Percentiles rank a stretch among this genome's conserved stretches.
These are phyloP conservation scores for Aphidius colemani DNA, from an alignment of 2,888 invertebrate genomes.

Conservation along the genomic window DNA sequence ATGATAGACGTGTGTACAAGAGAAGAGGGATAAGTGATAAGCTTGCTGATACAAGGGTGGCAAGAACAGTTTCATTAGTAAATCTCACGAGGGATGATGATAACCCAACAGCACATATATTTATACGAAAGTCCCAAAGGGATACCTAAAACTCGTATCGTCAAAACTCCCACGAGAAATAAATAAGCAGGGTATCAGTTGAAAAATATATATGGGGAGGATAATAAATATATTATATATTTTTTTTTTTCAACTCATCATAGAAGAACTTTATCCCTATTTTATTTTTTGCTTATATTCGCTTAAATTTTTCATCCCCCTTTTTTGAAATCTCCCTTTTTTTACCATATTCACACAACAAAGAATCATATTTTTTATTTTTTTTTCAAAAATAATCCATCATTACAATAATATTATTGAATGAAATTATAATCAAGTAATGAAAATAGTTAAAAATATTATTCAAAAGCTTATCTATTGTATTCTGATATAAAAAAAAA, in stretches of 20 bases:
- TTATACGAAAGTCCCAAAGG: slow-evolving; percentile 45
- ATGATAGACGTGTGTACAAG: too few species aligned
- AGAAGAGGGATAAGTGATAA: too few species aligned
- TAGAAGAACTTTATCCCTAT: slow-evolving; percentile 21
- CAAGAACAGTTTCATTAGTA: slow-evolving; percentile 59
- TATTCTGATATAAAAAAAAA: background rate
- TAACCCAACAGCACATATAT: slow-evolving; percentile 36
- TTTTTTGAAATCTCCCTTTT: too few species aligned
- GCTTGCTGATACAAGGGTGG: slow-evolving; percentile 41
- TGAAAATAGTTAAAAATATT: too few species aligned
- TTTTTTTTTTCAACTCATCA: slow-evolving; percentile 11
- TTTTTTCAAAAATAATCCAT: background rate
- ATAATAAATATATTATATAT: slow-evolving; percentile 1
- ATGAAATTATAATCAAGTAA: too few species aligned
- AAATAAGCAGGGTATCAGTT: slow-evolving; percentile 29
- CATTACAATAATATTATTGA: background rate
- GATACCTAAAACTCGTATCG: slow-evolving; percentile 38
- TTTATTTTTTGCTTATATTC: slow-evolving; percentile 3
- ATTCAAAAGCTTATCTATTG: background rate
- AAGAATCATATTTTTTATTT: background rate
- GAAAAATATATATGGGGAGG: slow-evolving; percentile 26
- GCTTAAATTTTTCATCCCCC: slow-evolving; percentile 1
- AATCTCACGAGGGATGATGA: slow-evolving; percentile 54
- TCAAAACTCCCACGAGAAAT: slow-evolving; percentile 43
- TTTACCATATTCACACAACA: too few species aligned